Percentiles rank a stretch among this genome's conserved stretches.
Conservation (phyloP, 2,113 vertebrate genomes). For the Sapayoa aenigma region DNA sequence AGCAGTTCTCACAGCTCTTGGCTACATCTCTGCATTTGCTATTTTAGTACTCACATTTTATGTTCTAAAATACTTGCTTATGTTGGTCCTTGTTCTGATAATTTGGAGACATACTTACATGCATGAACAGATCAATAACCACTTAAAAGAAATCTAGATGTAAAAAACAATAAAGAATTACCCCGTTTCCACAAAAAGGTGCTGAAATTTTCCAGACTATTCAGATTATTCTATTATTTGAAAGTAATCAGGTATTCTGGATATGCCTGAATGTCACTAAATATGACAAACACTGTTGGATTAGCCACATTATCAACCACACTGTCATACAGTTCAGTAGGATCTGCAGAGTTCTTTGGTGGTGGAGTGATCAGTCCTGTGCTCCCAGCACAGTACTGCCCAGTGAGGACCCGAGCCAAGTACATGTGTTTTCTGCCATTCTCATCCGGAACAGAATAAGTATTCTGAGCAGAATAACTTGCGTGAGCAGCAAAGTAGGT, state of each 20-base stretch:
- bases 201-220: background rate
- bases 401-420: constrained; percentile 79
- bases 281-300: constrained; percentile 80
- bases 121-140: background rate
- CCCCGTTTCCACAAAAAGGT: background rate
- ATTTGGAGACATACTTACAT: background rate
- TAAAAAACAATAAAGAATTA: background rate
- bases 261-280: constrained; percentile 82
- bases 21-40: background rate
- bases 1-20: background rate
- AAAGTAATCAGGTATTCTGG: constrained; percentile 87
- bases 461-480: constrained; percentile 65
- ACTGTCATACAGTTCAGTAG: constrained; percentile 73
- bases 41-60: background rate
- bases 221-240: background rate
- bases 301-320: constrained; percentile 56
- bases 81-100: background rate
- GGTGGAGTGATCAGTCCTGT: constrained; percentile 60
- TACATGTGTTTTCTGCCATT: constrained; percentile 77
- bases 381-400: constrained; percentile 62
- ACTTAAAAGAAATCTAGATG: background rate
- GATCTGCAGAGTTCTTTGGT: background rate
- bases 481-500: constrained; percentile 84
- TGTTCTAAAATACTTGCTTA: background rate
- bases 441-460: constrained; percentile 68